These are phyloP conservation scores for Saturnia japonica DNA, from an alignment of 2,888 invertebrate genomes.

Conservation along the genomic window DNA sequence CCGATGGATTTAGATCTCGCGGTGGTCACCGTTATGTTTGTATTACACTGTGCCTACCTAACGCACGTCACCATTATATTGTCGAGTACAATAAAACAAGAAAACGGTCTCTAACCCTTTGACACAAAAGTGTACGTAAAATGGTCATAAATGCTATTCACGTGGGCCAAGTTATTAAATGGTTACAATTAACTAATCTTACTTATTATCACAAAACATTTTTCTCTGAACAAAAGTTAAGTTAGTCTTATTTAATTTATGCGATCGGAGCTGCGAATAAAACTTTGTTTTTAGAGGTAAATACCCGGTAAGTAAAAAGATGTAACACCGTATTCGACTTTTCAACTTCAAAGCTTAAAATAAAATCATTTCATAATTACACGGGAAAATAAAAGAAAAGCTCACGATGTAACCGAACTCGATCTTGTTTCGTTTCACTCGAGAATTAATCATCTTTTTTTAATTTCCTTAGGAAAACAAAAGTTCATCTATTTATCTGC, in stretches of 20 bases:
- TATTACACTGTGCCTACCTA: too few relatives aligned
- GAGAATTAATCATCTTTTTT: constrained; percentile 18
- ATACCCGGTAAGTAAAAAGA: background rate
- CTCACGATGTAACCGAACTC: background rate
- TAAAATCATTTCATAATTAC: constrained; percentile 1
- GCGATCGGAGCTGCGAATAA: background rate
- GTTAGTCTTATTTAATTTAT: background rate
- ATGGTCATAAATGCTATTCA: too few relatives aligned
- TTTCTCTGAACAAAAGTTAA: too few relatives aligned
- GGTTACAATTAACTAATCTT: too few relatives aligned
- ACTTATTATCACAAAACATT: too few relatives aligned
- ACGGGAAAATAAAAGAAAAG: background rate
- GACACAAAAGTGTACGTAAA: too few relatives aligned
- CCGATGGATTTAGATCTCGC: too few relatives aligned
- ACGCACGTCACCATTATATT: too few relatives aligned
- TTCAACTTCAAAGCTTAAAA: background rate
- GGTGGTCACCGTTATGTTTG: too few relatives aligned
- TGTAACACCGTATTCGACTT: background rate
- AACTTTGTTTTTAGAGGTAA: background rate
- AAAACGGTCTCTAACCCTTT: too few relatives aligned
- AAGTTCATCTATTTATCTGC: constrained; percentile 16
- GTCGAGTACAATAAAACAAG: too few relatives aligned
- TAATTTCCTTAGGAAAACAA: constrained; percentile 18
- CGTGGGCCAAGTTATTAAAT: too few relatives aligned
- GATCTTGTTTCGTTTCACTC: constrained; percentile 5